Base-by-base conservation (phyloP, 1,140 invertebrate species). In the Daktulosphaira vitifoliae region DNA sequence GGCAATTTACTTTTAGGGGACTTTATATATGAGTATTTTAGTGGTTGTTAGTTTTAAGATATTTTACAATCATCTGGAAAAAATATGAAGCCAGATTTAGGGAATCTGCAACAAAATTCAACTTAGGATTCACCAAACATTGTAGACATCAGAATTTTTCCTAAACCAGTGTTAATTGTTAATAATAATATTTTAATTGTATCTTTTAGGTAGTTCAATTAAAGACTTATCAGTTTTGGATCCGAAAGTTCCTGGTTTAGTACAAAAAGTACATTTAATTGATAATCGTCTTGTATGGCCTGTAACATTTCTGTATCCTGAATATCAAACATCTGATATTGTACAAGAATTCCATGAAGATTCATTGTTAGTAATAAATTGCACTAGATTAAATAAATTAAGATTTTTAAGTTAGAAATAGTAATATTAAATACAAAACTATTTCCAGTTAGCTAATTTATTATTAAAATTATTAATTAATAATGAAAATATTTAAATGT, bases 301-400 rank as follows among this genome's bases (percentile, higher is more conserved):
- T 44, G 81, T 89, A 52, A 76, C 88, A 39, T 84, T 95, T 70
- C 76, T 89, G 16, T 95, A 93, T 76, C 90, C 91, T 4, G 89
- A 93, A 76, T 82, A 81, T 69, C 74, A 79, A 62, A 80, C 82
- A 54, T 83, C 82, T 65, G 87, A 90, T 73, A 85, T 88, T 70
- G 79, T 89, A 65, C 79, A 87, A 73, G 76, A 81, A 67, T 87
- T 91, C 69, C 76, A 81, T 65, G 89, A 92, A 77, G 79, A 83
- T 67, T 75, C 77, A n/a, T 79, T 76, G 82, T 89, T 78, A 77
- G 75, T 76, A 54, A 53, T n/a, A 33, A 33, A 33, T 33, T 33
- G 29, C 5, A 33, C 11, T 6, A 6, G 29, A 6, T 33, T 33
- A 65, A 53, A 52, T 56, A 65, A 46, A 13, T 66, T n/a, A 9